Evolutionary conservation across 2,113 vertebrate species (phyloP).

Genomic region (Butorides virescens): DNA sequence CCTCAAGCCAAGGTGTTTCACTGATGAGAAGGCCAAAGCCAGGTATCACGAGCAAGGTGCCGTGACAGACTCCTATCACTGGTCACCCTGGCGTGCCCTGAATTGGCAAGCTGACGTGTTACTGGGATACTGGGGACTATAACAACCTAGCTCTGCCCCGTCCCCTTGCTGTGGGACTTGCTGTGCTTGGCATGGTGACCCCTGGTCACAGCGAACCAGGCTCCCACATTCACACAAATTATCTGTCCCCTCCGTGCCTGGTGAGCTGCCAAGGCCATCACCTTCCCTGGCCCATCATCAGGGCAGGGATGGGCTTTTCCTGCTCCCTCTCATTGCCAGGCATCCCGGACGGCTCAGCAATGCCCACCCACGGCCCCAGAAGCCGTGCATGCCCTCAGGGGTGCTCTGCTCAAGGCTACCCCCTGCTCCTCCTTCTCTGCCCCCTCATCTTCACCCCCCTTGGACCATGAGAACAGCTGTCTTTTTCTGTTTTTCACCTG

Average conservation of each 20-base stretch:
- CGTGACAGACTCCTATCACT: fast-evolving
- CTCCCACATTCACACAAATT: neutral
- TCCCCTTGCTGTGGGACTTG: neutral
- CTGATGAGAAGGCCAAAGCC: neutral
- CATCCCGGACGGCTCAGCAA: neutral
- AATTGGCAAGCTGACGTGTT: neutral
- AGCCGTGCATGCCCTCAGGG: neutral
- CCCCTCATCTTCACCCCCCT: neutral
- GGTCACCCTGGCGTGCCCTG: neutral
- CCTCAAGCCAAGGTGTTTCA: neutral
- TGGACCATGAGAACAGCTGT: neutral
- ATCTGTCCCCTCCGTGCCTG: neutral
- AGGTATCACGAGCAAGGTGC: neutral
- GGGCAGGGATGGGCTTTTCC: neutral
- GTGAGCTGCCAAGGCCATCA: neutral
- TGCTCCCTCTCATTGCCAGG: neutral
- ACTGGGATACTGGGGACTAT: neutral
- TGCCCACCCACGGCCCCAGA: neutral
- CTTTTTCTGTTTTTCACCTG: neutral
- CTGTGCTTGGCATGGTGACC: neutral
- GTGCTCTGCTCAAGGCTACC: neutral
- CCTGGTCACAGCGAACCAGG: neutral
- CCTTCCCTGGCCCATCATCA: neutral
- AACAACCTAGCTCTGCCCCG: neutral
- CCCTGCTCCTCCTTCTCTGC: neutral